Evolutionary conservation across 2,888 invertebrate species (phyloP).

Genomic region (Camponotus fellah): DNA sequence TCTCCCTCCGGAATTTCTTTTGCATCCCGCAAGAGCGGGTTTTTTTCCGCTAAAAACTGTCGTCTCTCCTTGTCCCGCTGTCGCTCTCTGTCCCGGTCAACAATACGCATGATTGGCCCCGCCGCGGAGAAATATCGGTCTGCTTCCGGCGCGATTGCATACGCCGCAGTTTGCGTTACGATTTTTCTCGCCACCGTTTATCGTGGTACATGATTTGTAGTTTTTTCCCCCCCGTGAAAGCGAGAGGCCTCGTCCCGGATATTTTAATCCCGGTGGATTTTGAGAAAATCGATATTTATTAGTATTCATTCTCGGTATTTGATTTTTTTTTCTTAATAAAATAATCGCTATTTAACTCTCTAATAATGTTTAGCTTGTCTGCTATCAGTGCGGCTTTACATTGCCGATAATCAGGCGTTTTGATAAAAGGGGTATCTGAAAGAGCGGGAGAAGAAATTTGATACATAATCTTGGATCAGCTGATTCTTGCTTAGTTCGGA

Average conservation of each 20-base stretch:
- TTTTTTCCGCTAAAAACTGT: background rate
- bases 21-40: background rate
- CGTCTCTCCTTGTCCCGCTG: background rate
- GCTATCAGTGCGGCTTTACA: background rate
- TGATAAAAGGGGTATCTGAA: background rate
- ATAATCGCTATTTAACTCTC: background rate
- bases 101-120: conserved; percentile 34
- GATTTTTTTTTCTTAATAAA: background rate
- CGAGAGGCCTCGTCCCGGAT: background rate
- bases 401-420: background rate
- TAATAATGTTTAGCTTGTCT: background rate
- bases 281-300: background rate
- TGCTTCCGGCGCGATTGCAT: conserved; percentile 43
- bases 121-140: conserved; percentile 39
- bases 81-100: background rate
- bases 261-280: background rate
- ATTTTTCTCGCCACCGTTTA: background rate
- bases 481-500: background rate
- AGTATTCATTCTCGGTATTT: background rate
- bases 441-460: background rate
- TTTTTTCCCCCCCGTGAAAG: background rate
- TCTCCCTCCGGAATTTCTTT: background rate
- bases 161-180: conserved; percentile 15
- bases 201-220: background rate
- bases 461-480: conserved; percentile 2